These are phyloP conservation scores for Sarcophilus harrisii DNA, from an alignment of 2,797 vertebrate genomes.

Conservation along the genomic window DNA sequence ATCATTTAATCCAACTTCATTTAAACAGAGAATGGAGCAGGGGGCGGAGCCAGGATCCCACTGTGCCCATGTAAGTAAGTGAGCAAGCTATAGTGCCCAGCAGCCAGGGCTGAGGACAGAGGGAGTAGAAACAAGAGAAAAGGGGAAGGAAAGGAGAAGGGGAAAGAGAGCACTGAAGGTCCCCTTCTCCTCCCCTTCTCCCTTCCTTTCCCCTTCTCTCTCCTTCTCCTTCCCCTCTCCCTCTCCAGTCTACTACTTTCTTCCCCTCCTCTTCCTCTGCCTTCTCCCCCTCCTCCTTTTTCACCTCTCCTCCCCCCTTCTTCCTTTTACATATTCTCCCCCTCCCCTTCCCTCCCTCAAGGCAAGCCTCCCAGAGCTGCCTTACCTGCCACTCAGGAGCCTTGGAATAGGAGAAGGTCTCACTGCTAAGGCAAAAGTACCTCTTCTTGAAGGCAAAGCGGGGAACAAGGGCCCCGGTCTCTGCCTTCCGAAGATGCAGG, in stretches of 20 bases:
- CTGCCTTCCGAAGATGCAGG: conserved; percentile 89
- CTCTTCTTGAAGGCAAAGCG: conserved; percentile 94
- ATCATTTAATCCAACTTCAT: background rate
- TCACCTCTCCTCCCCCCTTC: background rate
- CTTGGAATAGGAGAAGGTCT: conserved; percentile 91
- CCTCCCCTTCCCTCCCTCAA: background rate
- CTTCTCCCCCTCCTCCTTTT: too few relatives aligned
- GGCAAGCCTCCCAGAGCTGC: background rate
- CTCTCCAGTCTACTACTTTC: too few relatives aligned
- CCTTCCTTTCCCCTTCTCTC: too few relatives aligned
- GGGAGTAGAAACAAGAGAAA: background rate
- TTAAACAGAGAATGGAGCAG: background rate
- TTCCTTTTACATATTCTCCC: accelerated
- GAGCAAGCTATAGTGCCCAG: background rate
- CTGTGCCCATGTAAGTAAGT: background rate
- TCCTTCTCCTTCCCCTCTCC: too few relatives aligned
- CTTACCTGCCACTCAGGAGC: conserved; percentile 91
- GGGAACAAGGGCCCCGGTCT: conserved; percentile 87
- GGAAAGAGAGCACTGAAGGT: background rate
- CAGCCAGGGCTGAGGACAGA: background rate
- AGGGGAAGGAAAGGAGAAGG: too few relatives aligned
- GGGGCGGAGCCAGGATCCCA: background rate
- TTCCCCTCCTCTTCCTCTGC: too few relatives aligned
- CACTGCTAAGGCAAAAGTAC: conserved; percentile 93
- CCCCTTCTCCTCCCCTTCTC: background rate